These are phyloP conservation scores for Selenia dentaria DNA, from an alignment of 2,888 invertebrate species.

Conservation along the genomic window DNA sequence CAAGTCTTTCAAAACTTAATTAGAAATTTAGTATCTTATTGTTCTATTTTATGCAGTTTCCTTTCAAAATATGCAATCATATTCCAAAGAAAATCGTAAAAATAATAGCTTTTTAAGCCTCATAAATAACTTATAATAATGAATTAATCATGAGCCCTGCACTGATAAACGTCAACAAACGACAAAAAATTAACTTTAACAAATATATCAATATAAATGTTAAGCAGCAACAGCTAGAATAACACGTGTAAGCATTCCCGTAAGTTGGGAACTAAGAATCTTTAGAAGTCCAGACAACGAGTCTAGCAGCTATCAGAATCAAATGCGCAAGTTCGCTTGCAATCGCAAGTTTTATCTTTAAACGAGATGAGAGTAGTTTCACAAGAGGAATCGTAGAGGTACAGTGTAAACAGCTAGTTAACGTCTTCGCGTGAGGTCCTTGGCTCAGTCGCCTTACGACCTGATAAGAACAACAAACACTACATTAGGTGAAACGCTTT, in stretches of 20 bases:
- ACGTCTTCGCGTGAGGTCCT: constrained; percentile 25
- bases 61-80: no score
- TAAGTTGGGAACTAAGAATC: neutral
- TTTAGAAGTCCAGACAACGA: constrained; percentile 13
- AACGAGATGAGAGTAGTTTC: constrained; percentile 25
- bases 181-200: no score
- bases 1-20: no score
- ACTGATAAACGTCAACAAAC: no score
- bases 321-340: constrained; percentile 33
- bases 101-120: no score
- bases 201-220: neutral
- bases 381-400: constrained; percentile 26
- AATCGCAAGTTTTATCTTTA: constrained; percentile 34
- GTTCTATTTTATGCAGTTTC: no score
- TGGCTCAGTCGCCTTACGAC: constrained; percentile 28
- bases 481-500: constrained; percentile 41
- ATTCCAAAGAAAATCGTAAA: no score
- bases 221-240: neutral
- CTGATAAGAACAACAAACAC: constrained; percentile 50
- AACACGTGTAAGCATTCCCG: neutral
- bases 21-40: no score
- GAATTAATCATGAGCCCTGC: no score
- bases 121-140: no score
- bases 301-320: constrained; percentile 21
- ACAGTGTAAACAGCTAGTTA: constrained; percentile 32